Base-by-base conservation (phyloP, 1,140 invertebrate species). In the Drosophila dunni region DNA sequence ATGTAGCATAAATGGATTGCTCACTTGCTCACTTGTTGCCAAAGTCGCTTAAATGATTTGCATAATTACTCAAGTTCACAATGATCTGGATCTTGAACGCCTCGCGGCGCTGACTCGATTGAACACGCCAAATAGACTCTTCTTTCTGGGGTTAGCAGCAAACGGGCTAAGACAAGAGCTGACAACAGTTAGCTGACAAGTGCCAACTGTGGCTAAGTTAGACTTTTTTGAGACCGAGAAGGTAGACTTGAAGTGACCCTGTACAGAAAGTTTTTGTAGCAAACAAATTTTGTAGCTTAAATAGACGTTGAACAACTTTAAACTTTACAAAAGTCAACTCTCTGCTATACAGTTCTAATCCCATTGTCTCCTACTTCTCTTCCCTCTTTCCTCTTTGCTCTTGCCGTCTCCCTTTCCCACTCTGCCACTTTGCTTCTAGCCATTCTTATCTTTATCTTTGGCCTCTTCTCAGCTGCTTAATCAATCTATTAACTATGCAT, bases 1-100 rank as follows among this genome's bases (percentile, higher is more conserved):
- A 66, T 58, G 48, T 29, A 50, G 64, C 66, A 63, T 72, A 81
- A 82, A 88, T 88, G 79, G 61, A 48, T 66, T 82, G 82, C 78
- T 82, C 72, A 82, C 80, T 80, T 65, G 79, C 78, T 82, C 72
- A 82, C 80, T 80, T 65, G 79, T 51, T 65, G 17, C 24, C 56
- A 45, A 75, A 61, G 45, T 56, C 61, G 60, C 60, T 40, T 46
- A 64, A 53, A 54, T 60, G 61, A 73, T 73, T 73, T 50, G 70
- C 56, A 68, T 68, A 73, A 73, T 73, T 73, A 73, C 60, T 46
- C 7, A 38, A 66, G 45, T 8, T 45, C 13, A 48, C 46, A 17
- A 66, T 64, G 48, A 56, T 40, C 44, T 46, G 13, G 65, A 68
- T 68, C 53, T 68, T 38, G 40, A 57, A 24, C 44, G 68, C 51